These are phyloP conservation scores for Plebejus melissa DNA, from an alignment of 2,888 invertebrate species.

Conservation along the genomic window DNA sequence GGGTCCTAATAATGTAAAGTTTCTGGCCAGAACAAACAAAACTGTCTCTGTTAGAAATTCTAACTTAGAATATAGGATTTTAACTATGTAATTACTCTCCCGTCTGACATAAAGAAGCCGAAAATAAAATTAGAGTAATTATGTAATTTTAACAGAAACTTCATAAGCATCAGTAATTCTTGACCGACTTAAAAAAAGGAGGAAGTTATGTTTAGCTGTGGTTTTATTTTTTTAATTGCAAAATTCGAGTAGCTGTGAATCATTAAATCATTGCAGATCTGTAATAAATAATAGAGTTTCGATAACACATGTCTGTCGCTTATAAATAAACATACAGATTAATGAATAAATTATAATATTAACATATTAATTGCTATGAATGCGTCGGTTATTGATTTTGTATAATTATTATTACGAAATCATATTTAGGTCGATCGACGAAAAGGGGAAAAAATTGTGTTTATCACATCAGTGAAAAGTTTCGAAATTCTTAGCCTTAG, in stretches of 20 bases:
- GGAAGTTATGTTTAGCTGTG: too few relatives aligned
- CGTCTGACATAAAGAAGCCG: too few relatives aligned
- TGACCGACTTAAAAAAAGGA: neutral
- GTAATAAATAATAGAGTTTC: slow-evolving; percentile 33
- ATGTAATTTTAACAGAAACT: too few relatives aligned
- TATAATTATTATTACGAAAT: slow-evolving; percentile 24
- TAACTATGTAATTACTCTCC: too few relatives aligned
- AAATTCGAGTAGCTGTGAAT: slow-evolving; percentile 26
- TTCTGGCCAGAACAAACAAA: too few relatives aligned
- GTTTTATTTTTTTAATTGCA: neutral
- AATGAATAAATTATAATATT: slow-evolving; percentile 27
- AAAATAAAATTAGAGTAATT: too few relatives aligned
- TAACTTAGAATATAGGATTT: too few relatives aligned
- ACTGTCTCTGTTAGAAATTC: too few relatives aligned
- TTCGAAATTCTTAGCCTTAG: neutral
- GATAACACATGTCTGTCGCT: slow-evolving; percentile 29
- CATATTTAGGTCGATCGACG: neutral
- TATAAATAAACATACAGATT: slow-evolving; percentile 26
- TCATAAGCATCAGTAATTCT: too few relatives aligned
- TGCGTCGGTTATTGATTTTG: slow-evolving; percentile 25
- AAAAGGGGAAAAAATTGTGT: neutral
- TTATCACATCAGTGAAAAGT: neutral
- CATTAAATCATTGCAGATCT: slow-evolving; percentile 34
- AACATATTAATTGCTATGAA: slow-evolving; percentile 25
- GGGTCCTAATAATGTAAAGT: too few relatives aligned